phyloP scores from a whole-genome alignment of 2,113 vertebrate genomes.

The Lepus americanus region DNA sequence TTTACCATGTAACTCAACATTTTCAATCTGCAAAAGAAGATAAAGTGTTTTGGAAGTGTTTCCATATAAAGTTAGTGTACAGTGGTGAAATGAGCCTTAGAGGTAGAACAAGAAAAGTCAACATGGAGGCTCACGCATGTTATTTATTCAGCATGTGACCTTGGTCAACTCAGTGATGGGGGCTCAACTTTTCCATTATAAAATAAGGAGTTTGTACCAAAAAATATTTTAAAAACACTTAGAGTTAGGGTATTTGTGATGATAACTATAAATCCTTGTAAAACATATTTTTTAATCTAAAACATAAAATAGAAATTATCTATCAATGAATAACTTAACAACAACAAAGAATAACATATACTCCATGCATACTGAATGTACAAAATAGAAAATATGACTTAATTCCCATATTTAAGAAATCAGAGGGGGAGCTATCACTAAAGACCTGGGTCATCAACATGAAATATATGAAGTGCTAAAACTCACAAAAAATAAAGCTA shows the following conservation, averaged over 20 bases:
- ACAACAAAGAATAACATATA: not conserved
- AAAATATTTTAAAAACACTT: not conserved
- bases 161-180: not conserved
- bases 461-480: not conserved
- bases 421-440: not conserved
- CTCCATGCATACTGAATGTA: not conserved
- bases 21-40: not conserved
- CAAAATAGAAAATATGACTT: constrained; percentile 3
- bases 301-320: constrained; percentile 5
- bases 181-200: constrained; percentile 1
- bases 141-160: not conserved
- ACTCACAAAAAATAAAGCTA: not conserved
- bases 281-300: constrained; percentile 30
- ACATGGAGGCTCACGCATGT: not conserved
- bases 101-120: not conserved
- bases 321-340: constrained; percentile 13
- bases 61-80: not conserved
- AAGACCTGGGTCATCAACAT: not conserved
- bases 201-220: not conserved
- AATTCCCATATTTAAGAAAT: not conserved
- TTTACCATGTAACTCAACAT: not conserved
- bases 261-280: not conserved
- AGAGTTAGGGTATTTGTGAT: not conserved
- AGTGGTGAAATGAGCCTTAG: not conserved
- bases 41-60: constrained; percentile 4